These are phyloP conservation scores for Agrypnus murinus DNA, from an alignment of 2,888 invertebrate genomes.

Conservation along the genomic window DNA sequence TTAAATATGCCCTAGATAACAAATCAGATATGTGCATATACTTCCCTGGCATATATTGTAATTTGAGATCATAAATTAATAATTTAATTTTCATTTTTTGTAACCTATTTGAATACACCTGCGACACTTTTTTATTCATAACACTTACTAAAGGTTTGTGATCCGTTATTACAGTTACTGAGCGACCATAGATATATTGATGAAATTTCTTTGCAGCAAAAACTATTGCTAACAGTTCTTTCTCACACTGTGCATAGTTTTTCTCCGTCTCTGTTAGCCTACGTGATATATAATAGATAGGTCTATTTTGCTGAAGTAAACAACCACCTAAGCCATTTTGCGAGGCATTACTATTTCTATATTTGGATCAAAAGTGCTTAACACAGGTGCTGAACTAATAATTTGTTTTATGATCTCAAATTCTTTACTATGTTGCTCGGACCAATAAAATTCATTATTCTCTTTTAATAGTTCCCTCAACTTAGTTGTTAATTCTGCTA, in stretches of 20 bases:
- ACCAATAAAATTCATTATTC: slow-evolving; percentile 15
- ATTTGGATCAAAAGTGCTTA: slow-evolving; percentile 3
- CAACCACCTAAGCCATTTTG: slow-evolving; percentile 12
- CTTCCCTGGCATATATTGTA: slow-evolving; percentile 38
- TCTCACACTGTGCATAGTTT: slow-evolving; percentile 42
- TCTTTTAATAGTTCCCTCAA: slow-evolving; percentile 29
- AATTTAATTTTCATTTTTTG: slow-evolving; percentile 31
- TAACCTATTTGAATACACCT: slow-evolving; percentile 24
- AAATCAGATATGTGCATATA: slow-evolving; percentile 33
- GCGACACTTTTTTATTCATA: too few relatives aligned
- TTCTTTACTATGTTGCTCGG: not conserved
- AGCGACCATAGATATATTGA: slow-evolving; percentile 37
- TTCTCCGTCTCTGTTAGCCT: slow-evolving; percentile 30
- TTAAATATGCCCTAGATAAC: too few relatives aligned
- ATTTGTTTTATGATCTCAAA: slow-evolving; percentile 15
- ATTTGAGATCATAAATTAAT: slow-evolving; percentile 23
- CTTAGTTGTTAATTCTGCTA: slow-evolving; percentile 21
- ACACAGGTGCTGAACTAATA: slow-evolving; percentile 5
- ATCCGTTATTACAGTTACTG: too few relatives aligned
- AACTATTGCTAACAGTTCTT: slow-evolving; percentile 37
- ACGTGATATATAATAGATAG: slow-evolving; percentile 34
- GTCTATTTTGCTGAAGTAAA: slow-evolving; percentile 13
- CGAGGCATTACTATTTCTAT: not conserved
- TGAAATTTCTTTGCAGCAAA: slow-evolving; percentile 43
- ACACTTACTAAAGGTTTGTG: too few relatives aligned